Percentiles rank a stretch among this genome's conserved stretches.
Conservation (phyloP, 2,113 vertebrate species). For the western clawed frog (Xenopus tropicalis) region DNA sequence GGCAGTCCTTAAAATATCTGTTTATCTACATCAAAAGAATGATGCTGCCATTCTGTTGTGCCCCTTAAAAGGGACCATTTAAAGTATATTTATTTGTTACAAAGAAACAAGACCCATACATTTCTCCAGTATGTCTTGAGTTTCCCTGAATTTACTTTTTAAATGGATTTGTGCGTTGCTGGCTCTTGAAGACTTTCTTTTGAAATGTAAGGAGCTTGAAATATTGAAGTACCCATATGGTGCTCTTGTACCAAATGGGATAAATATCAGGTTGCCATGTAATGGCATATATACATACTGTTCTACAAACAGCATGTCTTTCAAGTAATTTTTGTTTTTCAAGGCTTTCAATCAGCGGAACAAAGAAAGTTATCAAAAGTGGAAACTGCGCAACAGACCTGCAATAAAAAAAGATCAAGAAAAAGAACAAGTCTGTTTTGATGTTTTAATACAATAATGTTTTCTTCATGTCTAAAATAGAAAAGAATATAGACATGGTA, state of each 20-base stretch:
- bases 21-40: no score
- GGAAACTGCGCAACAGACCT: neutral
- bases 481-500: neutral
- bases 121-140: no score
- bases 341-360: constrained; percentile 30
- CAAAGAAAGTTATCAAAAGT: constrained; percentile 14
- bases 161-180: neutral
- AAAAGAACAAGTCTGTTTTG: neutral
- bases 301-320: constrained; percentile 24
- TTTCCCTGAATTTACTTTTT: neutral
- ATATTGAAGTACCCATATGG: neutral
- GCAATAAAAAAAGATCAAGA: constrained; percentile 18
- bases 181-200: neutral
- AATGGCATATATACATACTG: constrained; percentile 23
- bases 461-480: neutral
- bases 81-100: no score
- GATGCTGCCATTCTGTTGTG: no score
- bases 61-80: no score
- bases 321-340: constrained; percentile 5
- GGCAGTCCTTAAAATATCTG: no score
- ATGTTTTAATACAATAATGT: neutral
- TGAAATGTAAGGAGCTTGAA: constrained; percentile 1
- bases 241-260: constrained; percentile 17
- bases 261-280: constrained; percentile 11
- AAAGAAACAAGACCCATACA: no score